Evolutionary conservation across 2,113 vertebrate genomes (phyloP), one percentile per base, ranked within the genome.

Genomic region (Thermophis baileyi): DNA sequence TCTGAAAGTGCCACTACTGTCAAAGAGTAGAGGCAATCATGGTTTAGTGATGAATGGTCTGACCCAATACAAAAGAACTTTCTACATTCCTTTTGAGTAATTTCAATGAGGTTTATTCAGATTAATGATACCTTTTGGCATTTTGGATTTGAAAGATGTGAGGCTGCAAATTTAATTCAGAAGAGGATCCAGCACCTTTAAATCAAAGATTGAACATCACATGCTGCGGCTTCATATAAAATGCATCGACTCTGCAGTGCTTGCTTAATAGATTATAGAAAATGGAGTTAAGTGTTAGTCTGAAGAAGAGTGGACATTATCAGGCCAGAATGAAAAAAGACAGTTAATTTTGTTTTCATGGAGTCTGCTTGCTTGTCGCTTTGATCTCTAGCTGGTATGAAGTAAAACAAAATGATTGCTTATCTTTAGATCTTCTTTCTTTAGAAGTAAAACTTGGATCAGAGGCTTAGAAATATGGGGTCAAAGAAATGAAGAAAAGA

Each of bases 381-480:
- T 91, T 85, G 50, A 18, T 93, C 30, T 53, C 92, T 1, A 2
- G 92, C 35, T 55, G 30, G 10, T 93, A 4, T 89, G 35, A 90
- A 94, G 91, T 89, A 60, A 94, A 60, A 81, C 94, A 55, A 40
- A 44, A 94, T 91, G 54, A 87, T 96, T 92, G 90, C 89, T 92
- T 92, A 93, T 11, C 1, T 88, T 53, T 69, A 40, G 63, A 87
- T 90, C 1, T 93, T 90, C 24, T 9, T 35, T 11, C 18, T 74
- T 22, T 12, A 89, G 25, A 81, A 9, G 30, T 20, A 44, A 49
- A 91, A 94, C 1, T 49, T 3, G 0, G 24, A 18, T 63, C 27
- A 91, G 60, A 35, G 46, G 91, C 10, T 54, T 93, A 69, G 95
- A 51, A 95, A 74, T 27, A 0, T 0, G 91, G 85, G 30, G 35